Evolutionary conservation across 2,888 invertebrate species (phyloP), one percentile per base, ranked within the genome.

Genomic region (Chymomyza amoena): DNA sequence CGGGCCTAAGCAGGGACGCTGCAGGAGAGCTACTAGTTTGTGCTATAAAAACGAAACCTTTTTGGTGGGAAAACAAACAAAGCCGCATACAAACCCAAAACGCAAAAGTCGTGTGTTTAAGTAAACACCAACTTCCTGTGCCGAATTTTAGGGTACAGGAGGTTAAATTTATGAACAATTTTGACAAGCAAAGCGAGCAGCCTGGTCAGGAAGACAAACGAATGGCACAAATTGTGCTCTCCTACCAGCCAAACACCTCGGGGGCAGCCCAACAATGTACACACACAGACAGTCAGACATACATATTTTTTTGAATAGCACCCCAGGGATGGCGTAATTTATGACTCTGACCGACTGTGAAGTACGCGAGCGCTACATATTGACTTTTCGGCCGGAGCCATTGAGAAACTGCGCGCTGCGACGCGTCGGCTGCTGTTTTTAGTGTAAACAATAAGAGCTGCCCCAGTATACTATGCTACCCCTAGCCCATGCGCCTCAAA

Each of bases 101-200:
- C 68, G 59, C 72, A 68, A 54, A 72, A 62, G 63, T 66, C 36
- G 64, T 68, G 66, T 63, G 64, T 66, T 76, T 80, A 84, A 85
- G 88, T 84, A 84, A 87, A 87, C 88, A 84, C 69, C 66, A 80
- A 84, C 88, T 87, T 84, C 88, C 88, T 87, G 86, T 87, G 82
- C 75, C 70, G 69, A 87, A 87, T 70, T 70, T 36, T 0, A 45
- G 32, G 52, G 54, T 45, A 73, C 51, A 15, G n/a, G 7, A 18
- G 64, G 57, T 70, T 67, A 73, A 84, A 84, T 84, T 87, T 84
- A 87, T 87, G 83, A 87, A 87, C 88, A 84, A 80, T 80, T 87
- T 84, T 83, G 83, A 83, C 83, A 85, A 75, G 78, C 64, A 61
- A 10, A 18, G 61, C 10, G 50, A 50, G 61, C 59, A 51, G 51